Evolutionary conservation across 2,797 vertebrate species (phyloP).

Genomic region (Labroides dimidiatus): DNA sequence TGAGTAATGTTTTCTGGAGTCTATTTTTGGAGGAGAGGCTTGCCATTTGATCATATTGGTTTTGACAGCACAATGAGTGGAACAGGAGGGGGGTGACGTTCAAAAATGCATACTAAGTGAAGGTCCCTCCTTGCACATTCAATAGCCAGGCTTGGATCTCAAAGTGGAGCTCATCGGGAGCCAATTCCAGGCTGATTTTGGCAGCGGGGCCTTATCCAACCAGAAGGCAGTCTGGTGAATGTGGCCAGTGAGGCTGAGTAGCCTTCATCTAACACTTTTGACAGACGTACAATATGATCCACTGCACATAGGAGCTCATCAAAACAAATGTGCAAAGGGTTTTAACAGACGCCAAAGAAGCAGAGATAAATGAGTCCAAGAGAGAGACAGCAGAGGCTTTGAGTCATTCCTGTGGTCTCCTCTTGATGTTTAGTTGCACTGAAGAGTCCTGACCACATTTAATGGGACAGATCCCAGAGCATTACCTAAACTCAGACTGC

Average conservation of each 20-base stretch:
- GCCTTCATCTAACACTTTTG: constrained; percentile 58
- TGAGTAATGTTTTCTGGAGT: constrained; percentile 70
- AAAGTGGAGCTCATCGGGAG: constrained; percentile 32
- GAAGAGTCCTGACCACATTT: constrained; percentile 65
- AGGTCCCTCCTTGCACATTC: constrained; percentile 42
- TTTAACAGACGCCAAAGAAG: constrained; percentile 53
- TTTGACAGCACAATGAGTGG: constrained; percentile 68
- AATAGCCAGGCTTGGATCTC: constrained; percentile 53
- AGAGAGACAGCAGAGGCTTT: constrained; percentile 54
- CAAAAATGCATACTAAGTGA: constrained; percentile 58
- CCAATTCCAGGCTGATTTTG: constrained; percentile 57
- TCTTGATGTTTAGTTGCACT: constrained; percentile 65
- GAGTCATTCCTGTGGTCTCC: constrained; percentile 73
- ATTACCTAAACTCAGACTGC: constrained; percentile 71
- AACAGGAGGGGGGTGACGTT: constrained; percentile 46
- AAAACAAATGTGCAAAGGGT: constrained; percentile 51
- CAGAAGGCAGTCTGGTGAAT: constrained; percentile 58
- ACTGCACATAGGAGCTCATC: constrained; percentile 47
- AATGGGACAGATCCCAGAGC: constrained; percentile 66
- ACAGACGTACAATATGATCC: constrained; percentile 49
- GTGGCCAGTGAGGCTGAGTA: constrained; percentile 51
- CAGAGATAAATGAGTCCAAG: constrained; percentile 44
- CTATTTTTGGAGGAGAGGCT: constrained; percentile 65
- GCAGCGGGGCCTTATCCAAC: constrained; percentile 40
- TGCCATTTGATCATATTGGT: constrained; percentile 62